Evolutionary conservation across 2,888 invertebrate genomes (phyloP).

Genomic region (Drosophila cognata): DNA sequence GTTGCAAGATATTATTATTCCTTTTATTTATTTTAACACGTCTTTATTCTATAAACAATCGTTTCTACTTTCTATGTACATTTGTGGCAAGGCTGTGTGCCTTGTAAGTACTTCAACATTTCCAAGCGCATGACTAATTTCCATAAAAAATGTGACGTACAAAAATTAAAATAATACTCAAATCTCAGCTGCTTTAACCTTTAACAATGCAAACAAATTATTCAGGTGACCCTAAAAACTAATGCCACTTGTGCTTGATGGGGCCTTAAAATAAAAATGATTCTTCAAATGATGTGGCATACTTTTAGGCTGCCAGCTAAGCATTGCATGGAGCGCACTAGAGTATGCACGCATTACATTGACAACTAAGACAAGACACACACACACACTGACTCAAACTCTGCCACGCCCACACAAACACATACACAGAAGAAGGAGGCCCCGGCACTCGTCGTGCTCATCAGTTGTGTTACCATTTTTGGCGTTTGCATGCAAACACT

Average conservation of each 20-base stretch:
- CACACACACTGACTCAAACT: slow-evolving; percentile 1
- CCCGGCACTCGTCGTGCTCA: slow-evolving; percentile 36
- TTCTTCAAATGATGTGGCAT: slow-evolving; percentile 37
- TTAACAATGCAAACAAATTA: slow-evolving; percentile 16
- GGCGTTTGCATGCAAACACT: slow-evolving; percentile 77
- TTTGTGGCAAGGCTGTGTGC: background rate
- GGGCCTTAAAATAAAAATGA: slow-evolving; percentile 27
- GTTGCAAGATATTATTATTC: background rate
- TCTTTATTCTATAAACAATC: background rate
- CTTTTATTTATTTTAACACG: background rate
- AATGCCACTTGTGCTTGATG: slow-evolving; percentile 4
- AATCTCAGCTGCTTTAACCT: slow-evolving; percentile 22
- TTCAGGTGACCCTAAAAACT: slow-evolving; percentile 25
- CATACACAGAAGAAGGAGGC: slow-evolving; percentile 1
- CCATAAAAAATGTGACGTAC: background rate
- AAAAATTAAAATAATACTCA: background rate
- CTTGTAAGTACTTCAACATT: background rate
- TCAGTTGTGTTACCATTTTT: slow-evolving; percentile 60
- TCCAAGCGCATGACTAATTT: background rate
- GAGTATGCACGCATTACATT: slow-evolving; percentile 43
- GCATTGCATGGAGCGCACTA: slow-evolving; percentile 29
- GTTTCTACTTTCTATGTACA: background rate
- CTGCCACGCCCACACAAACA: slow-evolving; percentile 28
- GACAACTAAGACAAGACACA: slow-evolving; percentile 10
- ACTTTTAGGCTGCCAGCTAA: slow-evolving; percentile 40